These are phyloP conservation scores for Andrena haemorrhoa DNA, from an alignment of 2,888 invertebrate species.

Conservation along the genomic window DNA sequence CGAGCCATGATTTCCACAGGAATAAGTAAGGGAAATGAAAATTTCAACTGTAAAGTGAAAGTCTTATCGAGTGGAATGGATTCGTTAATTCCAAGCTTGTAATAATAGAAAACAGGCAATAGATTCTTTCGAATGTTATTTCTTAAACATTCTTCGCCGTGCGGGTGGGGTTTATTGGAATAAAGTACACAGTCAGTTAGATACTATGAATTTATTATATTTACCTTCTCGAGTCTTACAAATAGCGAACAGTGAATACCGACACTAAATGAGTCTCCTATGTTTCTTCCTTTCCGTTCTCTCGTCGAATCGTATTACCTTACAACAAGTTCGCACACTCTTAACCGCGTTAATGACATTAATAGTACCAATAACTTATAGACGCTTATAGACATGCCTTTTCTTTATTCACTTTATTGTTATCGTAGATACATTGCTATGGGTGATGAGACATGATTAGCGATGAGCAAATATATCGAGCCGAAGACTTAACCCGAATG, in stretches of 20 bases:
- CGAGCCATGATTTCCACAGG: too few species aligned
- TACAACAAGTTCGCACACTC: constrained; percentile 21
- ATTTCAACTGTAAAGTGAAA: too few species aligned
- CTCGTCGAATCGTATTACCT: constrained; percentile 16
- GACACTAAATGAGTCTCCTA: constrained; percentile 77
- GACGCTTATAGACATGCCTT: constrained; percentile 66
- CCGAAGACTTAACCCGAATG: constrained; percentile 52
- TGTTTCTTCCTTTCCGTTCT: constrained; percentile 22
- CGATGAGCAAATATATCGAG: constrained; percentile 69
- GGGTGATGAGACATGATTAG: constrained; percentile 70
- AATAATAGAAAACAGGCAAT: background rate
- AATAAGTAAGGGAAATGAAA: too few species aligned
- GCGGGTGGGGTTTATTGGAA: background rate
- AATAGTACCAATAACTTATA: constrained; percentile 71
- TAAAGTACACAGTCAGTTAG: constrained; percentile 51
- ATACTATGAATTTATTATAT: constrained; percentile 83
- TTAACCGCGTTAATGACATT: constrained; percentile 67
- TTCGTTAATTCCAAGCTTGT: too few species aligned
- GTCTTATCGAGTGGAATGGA: too few species aligned
- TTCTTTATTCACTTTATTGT: constrained; percentile 54
- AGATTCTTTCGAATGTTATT: background rate
- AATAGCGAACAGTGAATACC: constrained; percentile 84
- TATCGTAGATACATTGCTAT: constrained; percentile 68
- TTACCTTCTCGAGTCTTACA: constrained; percentile 80
- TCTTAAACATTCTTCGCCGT: background rate